These are phyloP conservation scores for Tribolium madens DNA, from an alignment of 1,140 invertebrate genomes.

Conservation along the genomic window DNA sequence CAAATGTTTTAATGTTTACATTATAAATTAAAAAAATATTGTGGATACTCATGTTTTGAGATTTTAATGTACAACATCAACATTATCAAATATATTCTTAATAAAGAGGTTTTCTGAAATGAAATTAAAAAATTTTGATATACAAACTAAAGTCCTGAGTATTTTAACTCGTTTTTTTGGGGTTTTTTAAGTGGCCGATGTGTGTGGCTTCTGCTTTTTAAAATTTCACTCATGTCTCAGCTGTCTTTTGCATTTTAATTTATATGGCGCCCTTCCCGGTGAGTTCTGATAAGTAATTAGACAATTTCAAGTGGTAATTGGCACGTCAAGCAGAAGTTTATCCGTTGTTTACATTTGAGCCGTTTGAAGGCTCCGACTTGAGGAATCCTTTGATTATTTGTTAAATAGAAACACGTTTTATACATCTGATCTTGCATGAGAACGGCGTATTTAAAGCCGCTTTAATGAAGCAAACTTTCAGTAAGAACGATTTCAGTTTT, in stretches of 20 bases:
- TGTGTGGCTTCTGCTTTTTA: neutral
- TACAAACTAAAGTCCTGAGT: no score
- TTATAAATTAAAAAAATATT: no score
- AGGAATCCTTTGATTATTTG: constrained; percentile 41
- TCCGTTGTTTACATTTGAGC: neutral
- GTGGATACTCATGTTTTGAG: no score
- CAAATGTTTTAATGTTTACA: no score
- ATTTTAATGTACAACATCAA: no score
- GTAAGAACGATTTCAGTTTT: constrained; percentile 45
- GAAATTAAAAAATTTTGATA: no score
- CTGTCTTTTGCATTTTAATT: neutral
- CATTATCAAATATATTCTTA: no score
- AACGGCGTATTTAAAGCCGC: constrained; percentile 38
- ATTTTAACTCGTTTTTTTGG: no score
- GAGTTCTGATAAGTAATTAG: constrained; percentile 23
- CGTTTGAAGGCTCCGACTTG: constrained; percentile 13
- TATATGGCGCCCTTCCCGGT: neutral
- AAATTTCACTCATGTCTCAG: neutral
- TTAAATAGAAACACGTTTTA: constrained; percentile 36
- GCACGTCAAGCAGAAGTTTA: constrained; percentile 16
- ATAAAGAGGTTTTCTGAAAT: no score
- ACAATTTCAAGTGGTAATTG: constrained; percentile 12
- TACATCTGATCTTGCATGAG: constrained; percentile 16
- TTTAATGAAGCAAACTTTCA: constrained; percentile 50
- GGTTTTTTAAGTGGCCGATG: neutral